phyloP scores from a whole-genome alignment of 1,140 invertebrate species.

The Ruditapes philippinarum region DNA sequence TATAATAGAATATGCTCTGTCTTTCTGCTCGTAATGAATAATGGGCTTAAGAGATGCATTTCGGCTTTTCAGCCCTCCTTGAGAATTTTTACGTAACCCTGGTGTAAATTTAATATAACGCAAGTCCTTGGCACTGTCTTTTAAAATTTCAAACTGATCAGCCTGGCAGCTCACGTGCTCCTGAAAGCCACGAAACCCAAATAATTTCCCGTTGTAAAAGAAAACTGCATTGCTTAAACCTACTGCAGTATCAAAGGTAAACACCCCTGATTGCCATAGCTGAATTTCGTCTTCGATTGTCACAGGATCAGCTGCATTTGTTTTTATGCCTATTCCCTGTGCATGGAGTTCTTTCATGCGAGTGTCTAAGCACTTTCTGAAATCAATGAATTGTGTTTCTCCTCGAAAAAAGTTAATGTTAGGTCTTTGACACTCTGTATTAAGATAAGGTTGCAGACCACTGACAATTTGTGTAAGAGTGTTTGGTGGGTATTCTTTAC shows the following conservation, averaged over 20 bases:
- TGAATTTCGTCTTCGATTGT: not conserved
- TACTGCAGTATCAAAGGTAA: not conserved
- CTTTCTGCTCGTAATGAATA: constrained; percentile 20
- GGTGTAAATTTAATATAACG: not conserved
- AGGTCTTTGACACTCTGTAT: not conserved
- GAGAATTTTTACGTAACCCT: not conserved
- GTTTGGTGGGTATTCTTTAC: not conserved
- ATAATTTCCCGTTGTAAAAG: constrained; percentile 28
- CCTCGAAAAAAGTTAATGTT: not conserved
- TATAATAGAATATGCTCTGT: not conserved
- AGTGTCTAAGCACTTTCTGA: not conserved
- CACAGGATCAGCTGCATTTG: not conserved
- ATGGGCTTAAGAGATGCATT: not conserved
- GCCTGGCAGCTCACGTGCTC: constrained; percentile 12
- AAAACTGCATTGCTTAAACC: constrained; percentile 21
- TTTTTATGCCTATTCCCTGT: not conserved
- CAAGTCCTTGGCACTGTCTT: not conserved
- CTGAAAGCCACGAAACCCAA: constrained; percentile 21
- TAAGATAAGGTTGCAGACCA: constrained; percentile 3
- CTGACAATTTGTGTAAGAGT: not conserved
- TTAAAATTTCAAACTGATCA: not conserved
- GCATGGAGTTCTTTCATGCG: constrained; percentile 13
- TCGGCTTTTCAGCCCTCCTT: constrained; percentile 23
- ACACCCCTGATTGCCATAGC: constrained; percentile 4
- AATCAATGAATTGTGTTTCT: constrained; percentile 35